Evolutionary conservation across 2,797 vertebrate genomes (phyloP).

Genomic region (Ficedula albicollis): DNA sequence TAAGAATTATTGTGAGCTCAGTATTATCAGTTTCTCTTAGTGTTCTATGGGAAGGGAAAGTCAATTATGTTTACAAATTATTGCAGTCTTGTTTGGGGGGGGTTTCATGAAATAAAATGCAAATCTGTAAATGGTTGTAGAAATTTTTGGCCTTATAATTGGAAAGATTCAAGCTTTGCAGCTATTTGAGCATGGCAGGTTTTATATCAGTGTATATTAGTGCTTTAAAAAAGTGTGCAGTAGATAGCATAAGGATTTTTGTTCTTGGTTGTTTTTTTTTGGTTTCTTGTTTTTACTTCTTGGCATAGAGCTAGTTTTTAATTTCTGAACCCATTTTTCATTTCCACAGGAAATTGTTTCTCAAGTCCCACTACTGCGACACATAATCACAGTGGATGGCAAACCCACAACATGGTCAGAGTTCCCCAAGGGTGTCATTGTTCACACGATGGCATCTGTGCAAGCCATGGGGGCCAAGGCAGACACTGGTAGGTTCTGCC

Average conservation of each 20-base stretch:
- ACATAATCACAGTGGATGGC: constrained; percentile 90
- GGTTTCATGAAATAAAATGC: neutral
- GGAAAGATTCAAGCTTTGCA: neutral
- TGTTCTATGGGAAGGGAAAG: neutral
- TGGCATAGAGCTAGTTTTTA: neutral
- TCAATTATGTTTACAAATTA: neutral
- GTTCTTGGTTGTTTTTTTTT: too few relatives aligned
- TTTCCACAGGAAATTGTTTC: constrained; percentile 84
- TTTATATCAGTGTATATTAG: neutral
- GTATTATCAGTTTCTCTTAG: neutral
- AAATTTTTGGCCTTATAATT: neutral
- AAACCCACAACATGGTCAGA: constrained; percentile 79
- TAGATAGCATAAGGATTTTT: neutral
- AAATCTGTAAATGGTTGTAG: neutral
- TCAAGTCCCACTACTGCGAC: constrained; percentile 84
- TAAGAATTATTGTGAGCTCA: neutral
- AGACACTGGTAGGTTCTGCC: constrained; percentile 77
- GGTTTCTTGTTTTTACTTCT: neutral
- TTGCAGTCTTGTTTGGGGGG: neutral
- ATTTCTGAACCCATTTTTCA: neutral
- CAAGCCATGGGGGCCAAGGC: constrained; percentile 85
- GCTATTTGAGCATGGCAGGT: neutral
- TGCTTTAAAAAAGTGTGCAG: neutral
- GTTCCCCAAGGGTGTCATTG: constrained; percentile 84
- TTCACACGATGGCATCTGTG: constrained; percentile 90